These are phyloP conservation scores for Brachylomia viminalis DNA, from an alignment of 2,888 invertebrate species.

Conservation along the genomic window DNA sequence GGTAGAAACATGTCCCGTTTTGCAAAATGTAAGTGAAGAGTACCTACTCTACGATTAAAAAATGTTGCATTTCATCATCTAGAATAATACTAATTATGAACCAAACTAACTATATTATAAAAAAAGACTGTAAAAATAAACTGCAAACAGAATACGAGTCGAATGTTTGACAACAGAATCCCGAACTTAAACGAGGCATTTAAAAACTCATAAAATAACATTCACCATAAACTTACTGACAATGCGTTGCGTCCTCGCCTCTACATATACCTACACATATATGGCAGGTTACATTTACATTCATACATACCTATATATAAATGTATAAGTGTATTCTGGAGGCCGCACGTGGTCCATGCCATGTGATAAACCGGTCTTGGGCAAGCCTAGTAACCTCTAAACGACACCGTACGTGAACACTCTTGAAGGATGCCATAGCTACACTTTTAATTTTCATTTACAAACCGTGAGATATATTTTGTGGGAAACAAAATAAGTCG, in stretches of 20 bases:
- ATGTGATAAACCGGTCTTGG: constrained; percentile 89
- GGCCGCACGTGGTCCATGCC: constrained; percentile 88
- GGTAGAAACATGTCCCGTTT: background rate
- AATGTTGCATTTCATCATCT: background rate
- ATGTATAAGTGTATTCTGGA: constrained; percentile 76
- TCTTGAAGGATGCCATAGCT: constrained; percentile 80
- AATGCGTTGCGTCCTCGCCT: constrained; percentile 66
- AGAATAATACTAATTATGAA: too few species aligned
- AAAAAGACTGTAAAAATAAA: background rate
- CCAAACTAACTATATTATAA: background rate
- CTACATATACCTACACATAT: constrained; percentile 59
- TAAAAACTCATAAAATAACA: constrained; percentile 71
- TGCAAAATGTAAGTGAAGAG: background rate
- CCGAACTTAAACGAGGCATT: constrained; percentile 59
- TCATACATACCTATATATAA: constrained; percentile 60
- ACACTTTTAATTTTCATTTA: constrained; percentile 77
- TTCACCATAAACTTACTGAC: constrained; percentile 69
- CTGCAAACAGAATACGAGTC: constrained; percentile 13
- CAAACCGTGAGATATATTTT: constrained; percentile 59
- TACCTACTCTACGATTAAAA: background rate
- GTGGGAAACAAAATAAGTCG: constrained; percentile 36
- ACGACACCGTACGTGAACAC: constrained; percentile 82
- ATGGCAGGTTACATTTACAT: constrained; percentile 55
- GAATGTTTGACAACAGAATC: constrained; percentile 21
- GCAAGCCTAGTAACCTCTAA: constrained; percentile 90